A percentile compares a stretch with the other conserved stretches of the same genome.
These are phyloP conservation scores for Nannoperca australis DNA, from an alignment of 2,797 vertebrate genomes.

Conservation along the genomic window DNA sequence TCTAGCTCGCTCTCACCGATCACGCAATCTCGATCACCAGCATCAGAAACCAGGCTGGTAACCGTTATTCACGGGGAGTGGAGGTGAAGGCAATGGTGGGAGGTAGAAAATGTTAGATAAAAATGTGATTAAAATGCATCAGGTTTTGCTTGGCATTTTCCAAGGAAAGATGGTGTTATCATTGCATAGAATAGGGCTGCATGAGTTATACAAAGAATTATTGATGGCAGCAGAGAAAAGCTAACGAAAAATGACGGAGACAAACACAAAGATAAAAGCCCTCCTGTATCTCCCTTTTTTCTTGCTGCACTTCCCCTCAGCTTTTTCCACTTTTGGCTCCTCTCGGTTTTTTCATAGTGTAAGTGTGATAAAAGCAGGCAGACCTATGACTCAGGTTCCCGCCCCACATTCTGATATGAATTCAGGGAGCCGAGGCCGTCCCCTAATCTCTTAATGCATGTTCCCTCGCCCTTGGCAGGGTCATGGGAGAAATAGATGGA, in stretches of 20 bases:
- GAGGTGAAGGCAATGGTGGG: slow-evolving; percentile 1
- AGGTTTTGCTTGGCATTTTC: slow-evolving; percentile 58
- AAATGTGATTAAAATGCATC: slow-evolving; percentile 74
- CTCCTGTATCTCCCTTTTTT: slow-evolving; percentile 49
- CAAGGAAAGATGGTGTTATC: slow-evolving; percentile 63
- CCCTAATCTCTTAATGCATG: slow-evolving; percentile 86
- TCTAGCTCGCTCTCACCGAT: slow-evolving; percentile 24
- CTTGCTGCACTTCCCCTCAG: slow-evolving; percentile 14
- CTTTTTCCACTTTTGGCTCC: slow-evolving; percentile 38
- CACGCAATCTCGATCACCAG: slow-evolving; percentile 37
- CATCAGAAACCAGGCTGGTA: slow-evolving; percentile 33
- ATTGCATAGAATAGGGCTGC: slow-evolving; percentile 44
- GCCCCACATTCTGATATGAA: slow-evolving; percentile 75
- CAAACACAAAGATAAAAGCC: slow-evolving; percentile 77
- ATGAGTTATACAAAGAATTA: slow-evolving; percentile 67
- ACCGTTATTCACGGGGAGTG: slow-evolving; percentile 24
- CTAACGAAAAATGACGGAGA: slow-evolving; percentile 61
- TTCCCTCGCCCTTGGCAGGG: slow-evolving; percentile 83
- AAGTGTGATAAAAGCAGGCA: slow-evolving; percentile 77
- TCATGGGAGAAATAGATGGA: slow-evolving; percentile 82
- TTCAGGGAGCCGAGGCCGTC: slow-evolving; percentile 72
- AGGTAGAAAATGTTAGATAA: slow-evolving; percentile 54
- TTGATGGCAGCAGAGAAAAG: slow-evolving; percentile 64
- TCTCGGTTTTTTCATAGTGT: slow-evolving; percentile 38
- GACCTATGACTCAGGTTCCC: slow-evolving; percentile 74